Evolutionary conservation across 2,113 vertebrate genomes (phyloP), one percentile per base, ranked within the genome.

Genomic region (Hyla sarda): DNA sequence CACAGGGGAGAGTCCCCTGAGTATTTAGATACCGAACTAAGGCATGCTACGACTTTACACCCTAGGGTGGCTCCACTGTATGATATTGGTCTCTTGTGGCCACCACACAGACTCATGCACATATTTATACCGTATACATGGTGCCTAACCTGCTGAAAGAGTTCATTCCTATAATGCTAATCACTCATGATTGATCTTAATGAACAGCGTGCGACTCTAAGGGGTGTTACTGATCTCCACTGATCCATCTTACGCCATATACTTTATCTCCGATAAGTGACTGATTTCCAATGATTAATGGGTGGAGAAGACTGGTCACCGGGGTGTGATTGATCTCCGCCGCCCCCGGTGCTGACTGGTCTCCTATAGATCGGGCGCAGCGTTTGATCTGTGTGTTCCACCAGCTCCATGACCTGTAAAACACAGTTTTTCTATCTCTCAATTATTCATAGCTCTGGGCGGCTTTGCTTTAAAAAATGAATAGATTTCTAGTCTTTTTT

Each of bases 401-500:
- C 25, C 82, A 74, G 37, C 52, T 45, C 82, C 60, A 28, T 84
- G 82, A 84, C 82, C 82, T 45, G 73, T 84, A 75, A 84, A 84
- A 84, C 54, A 28, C 83, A 62, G 73, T 77, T 50, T 84, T 84
- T 84, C 19, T 75, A 13, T 34, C 41, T 67, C 73, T 84, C 58
- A 84, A 84, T 84, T 50, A 84, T 84, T 84, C 73, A 84, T 67
- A 13, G 83, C 73, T 77, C 73, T 65, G 71, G 72, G 34, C 73
- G 11, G 73, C 73, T 84, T 84, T 77, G 73, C 83, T 77, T 84
- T 84, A 84, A 84, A n/a, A 84, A 84, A 84, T 84, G 73, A 84
- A 84, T 84, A 65, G 56, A 76, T 65, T 84, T 37, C 56, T 65
- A 45, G 77, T 56, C 65, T 34, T 52, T 65, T 41, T 84, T 67